These are phyloP conservation scores for Therioaphis trifolii DNA, from an alignment of 2,888 invertebrate genomes.

Conservation along the genomic window DNA sequence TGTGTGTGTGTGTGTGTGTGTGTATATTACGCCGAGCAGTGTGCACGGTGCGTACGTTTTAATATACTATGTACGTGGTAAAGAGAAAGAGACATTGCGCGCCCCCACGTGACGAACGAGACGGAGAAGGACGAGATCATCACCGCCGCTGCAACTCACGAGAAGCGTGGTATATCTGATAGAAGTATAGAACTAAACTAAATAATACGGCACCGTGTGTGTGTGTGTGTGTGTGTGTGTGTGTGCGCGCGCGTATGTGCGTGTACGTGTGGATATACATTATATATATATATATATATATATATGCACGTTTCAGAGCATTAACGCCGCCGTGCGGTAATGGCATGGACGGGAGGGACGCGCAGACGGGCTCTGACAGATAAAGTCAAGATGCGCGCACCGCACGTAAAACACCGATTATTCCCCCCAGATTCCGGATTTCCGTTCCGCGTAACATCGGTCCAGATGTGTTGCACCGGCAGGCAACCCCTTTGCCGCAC, in stretches of 20 bases:
- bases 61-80: no score
- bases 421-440: conserved; percentile 58
- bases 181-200: not conserved
- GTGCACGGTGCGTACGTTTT: no score
- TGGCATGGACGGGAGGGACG: not conserved
- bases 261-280: no score
- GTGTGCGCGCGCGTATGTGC: not conserved
- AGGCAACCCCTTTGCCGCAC: conserved; percentile 60
- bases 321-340: not conserved
- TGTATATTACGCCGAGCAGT: no score
- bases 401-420: conserved; percentile 57
- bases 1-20: no score
- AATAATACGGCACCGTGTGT: not conserved
- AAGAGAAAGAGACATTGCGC: no score
- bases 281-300: no score
- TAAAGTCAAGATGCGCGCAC: conserved; percentile 62
- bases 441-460: conserved; percentile 52
- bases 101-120: no score
- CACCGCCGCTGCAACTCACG: not conserved
- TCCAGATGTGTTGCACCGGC: conserved; percentile 56
- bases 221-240: not conserved
- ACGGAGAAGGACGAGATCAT: not conserved
- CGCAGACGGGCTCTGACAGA: conserved; percentile 57
- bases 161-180: not conserved
- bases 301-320: conserved; percentile 29